These are phyloP conservation scores for Mastacembelus armatus DNA, from an alignment of 2,797 vertebrate species.

Conservation along the genomic window DNA sequence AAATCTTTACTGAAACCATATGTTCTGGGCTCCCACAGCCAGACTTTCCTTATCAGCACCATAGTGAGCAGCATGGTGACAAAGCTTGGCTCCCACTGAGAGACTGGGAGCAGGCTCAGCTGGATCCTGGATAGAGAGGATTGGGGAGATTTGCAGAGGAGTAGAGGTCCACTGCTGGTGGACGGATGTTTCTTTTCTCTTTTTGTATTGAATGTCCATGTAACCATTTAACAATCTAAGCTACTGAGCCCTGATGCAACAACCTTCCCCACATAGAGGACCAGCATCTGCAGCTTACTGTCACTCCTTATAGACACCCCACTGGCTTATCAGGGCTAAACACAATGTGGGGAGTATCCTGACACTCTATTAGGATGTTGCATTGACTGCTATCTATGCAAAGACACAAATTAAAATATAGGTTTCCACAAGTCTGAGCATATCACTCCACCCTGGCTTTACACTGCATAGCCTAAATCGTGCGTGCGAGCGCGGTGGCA, in stretches of 20 bases:
- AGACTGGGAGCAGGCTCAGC: conserved; percentile 43
- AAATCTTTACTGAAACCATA: conserved; percentile 81
- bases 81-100: conserved; percentile 56
- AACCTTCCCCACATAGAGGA: not conserved
- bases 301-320: too few species aligned
- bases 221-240: conserved; percentile 1
- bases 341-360: not conserved
- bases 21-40: conserved; percentile 62
- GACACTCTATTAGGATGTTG: not conserved
- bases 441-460: conserved; percentile 3
- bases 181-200: conserved; percentile 6
- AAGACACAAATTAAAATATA: conserved; percentile 35
- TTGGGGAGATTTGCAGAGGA: conserved; percentile 32
- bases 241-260: conserved; percentile 1
- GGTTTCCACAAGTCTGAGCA: not conserved
- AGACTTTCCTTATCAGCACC: conserved; percentile 73
- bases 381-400: not conserved
- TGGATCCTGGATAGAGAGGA: conserved; percentile 62
- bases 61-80: conserved; percentile 69
- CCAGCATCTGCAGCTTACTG: too few species aligned
- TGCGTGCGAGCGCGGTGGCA: conserved; percentile 6
- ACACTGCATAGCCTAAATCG: conserved; percentile 47
- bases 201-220: conserved; percentile 23
- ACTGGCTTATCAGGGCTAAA: not conserved
- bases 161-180: conserved; percentile 3